These are phyloP conservation scores for Cynopterus brachyotis DNA, from an alignment of 2,113 vertebrate genomes.

Conservation along the genomic window DNA sequence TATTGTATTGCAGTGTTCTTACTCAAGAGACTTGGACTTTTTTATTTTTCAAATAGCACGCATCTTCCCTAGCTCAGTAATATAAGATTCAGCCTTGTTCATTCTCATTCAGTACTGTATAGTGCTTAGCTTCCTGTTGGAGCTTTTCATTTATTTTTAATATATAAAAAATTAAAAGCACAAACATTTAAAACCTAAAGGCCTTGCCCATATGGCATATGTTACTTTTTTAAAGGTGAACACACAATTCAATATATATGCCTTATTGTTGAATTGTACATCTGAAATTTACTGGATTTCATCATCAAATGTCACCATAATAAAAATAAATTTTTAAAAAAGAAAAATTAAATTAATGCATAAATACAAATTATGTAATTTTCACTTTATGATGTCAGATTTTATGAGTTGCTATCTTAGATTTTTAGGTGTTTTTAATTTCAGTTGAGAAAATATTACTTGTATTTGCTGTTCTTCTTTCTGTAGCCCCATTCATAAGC, in stretches of 20 bases:
- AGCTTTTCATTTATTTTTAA: neutral
- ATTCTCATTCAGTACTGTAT: neutral
- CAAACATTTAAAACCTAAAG: constrained; percentile 5
- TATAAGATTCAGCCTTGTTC: neutral
- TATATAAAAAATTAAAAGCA: neutral
- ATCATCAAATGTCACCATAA: no score
- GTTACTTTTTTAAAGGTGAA: neutral
- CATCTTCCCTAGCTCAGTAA: neutral
- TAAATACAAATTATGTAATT: neutral
- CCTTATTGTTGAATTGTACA: no score
- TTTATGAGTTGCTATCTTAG: neutral
- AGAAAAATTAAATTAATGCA: neutral
- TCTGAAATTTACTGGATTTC: no score
- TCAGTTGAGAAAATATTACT: neutral
- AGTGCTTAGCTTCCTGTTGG: neutral
- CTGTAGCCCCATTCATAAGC: neutral
- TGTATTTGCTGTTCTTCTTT: neutral
- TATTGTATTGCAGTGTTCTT: neutral
- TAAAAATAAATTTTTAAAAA: no score
- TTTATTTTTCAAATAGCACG: neutral
- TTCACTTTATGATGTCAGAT: neutral
- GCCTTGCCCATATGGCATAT: neutral
- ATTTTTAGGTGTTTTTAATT: neutral
- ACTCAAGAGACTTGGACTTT: neutral
- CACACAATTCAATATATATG: no score